Base-by-base conservation (phyloP, 1,140 invertebrate genomes). In the Brachionus plicatilis region DNA sequence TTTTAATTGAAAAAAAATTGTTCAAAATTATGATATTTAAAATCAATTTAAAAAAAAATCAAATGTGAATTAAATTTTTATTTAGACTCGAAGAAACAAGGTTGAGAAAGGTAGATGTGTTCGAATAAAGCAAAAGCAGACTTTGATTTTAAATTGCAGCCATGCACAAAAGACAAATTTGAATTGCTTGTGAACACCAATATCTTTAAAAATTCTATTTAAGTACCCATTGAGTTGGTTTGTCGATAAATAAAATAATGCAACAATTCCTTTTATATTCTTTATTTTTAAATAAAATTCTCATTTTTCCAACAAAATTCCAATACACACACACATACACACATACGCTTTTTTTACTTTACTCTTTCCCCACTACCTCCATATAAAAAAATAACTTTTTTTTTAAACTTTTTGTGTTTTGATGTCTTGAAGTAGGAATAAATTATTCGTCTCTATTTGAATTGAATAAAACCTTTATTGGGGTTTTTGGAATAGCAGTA, bases 381-480 rank as follows among this genome's bases (percentile, higher is more conserved):
- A 12, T 66, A 14, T 33, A 68, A 68, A n/a, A 72, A 43, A 72
- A 72, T 41, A 70, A 70, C 17, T 43, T 72, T 72, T n/a, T n/a
- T n/a, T 20, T 41, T n/a, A 43, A 43, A 72, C 41, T 41, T 72
- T 17, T 41, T 72, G 17, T 41, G 33, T 43, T 41, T 41, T 41
- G 41, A 72, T 41, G 37, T 41, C 68, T 41, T 17, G 17, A 72
- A 72, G 53, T 72, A 72, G 68, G 68, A 72, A 72, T 72, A 72
- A 72, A 72, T 72, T 72, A 72, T 72, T 72, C 37, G 68, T 72
- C 68, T 37, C n/a, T 20, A 41, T 20, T 43, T 11, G 8, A 68
- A 68, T 12, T 3, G 12, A 24, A 65, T 7, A 65, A 65, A 68
- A 68, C 53, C 53, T 68, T n/a, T 37, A 33, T 68, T 17, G 5